Conservation (phyloP, 2,113 vertebrate species). For the Nothoprocta pentlandii region DNA sequence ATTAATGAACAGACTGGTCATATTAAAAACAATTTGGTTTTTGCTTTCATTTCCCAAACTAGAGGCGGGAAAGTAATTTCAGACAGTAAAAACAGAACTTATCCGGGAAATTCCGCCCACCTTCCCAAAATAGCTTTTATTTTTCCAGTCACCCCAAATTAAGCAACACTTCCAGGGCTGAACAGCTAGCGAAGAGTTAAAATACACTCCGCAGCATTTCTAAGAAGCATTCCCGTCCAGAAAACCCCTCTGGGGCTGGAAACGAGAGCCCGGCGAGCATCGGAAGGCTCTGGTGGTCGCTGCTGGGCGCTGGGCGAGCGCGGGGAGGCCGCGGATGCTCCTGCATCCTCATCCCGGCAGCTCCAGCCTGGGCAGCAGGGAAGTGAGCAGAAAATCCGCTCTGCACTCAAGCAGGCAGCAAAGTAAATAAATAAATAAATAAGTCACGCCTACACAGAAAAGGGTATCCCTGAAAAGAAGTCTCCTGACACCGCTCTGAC, state of each 20-base stretch:
- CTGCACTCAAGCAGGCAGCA: conserved; percentile 51
- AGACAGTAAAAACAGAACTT: background rate
- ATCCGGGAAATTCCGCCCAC: background rate
- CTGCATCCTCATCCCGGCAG: background rate
- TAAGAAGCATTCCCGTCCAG: background rate
- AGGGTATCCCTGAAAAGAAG: conserved; percentile 61
- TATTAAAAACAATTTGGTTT: background rate
- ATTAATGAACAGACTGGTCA: background rate
- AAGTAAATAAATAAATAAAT: background rate
- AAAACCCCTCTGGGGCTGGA: background rate
- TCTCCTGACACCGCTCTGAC: conserved; percentile 69
- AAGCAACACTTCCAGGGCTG: background rate
- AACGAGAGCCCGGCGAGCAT: background rate
- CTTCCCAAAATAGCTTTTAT: background rate
- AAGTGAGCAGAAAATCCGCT: background rate
- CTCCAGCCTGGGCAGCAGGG: background rate
- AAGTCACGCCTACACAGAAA: conserved; percentile 65
- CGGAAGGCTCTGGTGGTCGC: background rate
- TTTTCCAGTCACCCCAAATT: background rate
- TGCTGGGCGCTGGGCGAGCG: background rate
- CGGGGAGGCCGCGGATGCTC: background rate
- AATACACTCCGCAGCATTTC: background rate
- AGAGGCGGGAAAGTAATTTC: background rate
- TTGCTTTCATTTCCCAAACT: background rate
- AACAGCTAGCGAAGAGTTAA: background rate